These are phyloP conservation scores for Lethenteron camtschaticum DNA, from an alignment of 2,113 vertebrate species.

Conservation along the genomic window DNA sequence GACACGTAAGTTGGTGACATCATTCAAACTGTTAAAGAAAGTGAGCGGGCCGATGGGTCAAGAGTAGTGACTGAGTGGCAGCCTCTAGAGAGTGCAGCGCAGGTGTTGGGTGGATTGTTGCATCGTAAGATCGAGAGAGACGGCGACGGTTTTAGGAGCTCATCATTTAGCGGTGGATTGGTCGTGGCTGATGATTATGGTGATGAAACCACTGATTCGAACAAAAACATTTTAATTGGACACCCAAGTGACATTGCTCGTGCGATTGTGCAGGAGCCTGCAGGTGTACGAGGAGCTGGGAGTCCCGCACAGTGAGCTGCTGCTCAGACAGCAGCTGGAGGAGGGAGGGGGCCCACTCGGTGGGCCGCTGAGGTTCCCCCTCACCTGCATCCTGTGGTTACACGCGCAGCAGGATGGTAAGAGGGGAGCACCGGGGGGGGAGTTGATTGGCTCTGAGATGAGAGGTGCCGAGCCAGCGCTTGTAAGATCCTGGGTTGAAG, in stretches of 20 bases:
- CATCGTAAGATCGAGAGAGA: too few species aligned
- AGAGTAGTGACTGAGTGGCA: too few species aligned
- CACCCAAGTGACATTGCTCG: constrained; percentile 7
- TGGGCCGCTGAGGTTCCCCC: constrained; percentile 51
- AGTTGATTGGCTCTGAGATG: too few species aligned
- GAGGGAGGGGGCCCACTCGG: constrained; percentile 54
- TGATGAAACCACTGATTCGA: background rate
- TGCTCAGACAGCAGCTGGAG: constrained; percentile 48
- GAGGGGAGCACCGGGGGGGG: background rate
- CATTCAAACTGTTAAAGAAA: too few species aligned
- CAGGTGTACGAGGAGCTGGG: constrained; percentile 63
- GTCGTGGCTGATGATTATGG: too few species aligned
- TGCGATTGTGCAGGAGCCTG: constrained; percentile 41
- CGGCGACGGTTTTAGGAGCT: background rate
- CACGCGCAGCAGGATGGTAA: constrained; percentile 50
- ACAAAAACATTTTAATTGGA: background rate
- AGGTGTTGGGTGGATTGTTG: too few species aligned
- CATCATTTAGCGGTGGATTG: background rate
- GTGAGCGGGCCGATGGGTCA: too few species aligned
- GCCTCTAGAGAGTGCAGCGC: too few species aligned
- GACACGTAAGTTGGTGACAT: too few species aligned
- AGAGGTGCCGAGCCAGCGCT: too few species aligned
- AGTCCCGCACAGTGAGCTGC: constrained; percentile 48
- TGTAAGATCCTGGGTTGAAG: background rate
- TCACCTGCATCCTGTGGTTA: constrained; percentile 78